phyloP scores from a whole-genome alignment of 2,113 vertebrate genomes.

The Gnathonemus longibarbis region DNA sequence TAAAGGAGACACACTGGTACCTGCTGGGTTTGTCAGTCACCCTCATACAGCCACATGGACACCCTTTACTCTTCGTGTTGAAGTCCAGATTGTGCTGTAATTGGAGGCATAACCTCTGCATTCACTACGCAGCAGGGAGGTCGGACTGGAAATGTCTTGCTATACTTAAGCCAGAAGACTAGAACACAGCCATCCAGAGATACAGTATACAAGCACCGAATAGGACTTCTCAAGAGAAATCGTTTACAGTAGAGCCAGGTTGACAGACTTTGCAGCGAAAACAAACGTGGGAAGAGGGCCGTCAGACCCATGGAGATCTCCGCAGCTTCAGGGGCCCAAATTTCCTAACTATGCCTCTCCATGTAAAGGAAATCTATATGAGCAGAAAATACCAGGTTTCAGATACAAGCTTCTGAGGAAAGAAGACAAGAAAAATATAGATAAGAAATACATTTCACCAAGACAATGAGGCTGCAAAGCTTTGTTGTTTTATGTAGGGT shows the following conservation, averaged over 20 bases:
- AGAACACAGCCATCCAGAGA: not conserved
- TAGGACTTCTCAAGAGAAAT: not conserved
- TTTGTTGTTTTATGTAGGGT: slow-evolving; percentile 7
- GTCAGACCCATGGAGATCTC: not conserved
- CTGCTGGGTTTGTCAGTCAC: not conserved
- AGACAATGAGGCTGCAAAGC: not conserved
- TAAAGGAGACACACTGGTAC: not conserved
- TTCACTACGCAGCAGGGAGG: not conserved
- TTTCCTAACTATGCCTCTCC: not conserved
- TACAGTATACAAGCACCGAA: not conserved
- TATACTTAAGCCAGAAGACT: not conserved
- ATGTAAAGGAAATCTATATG: not conserved
- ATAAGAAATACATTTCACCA: not conserved
- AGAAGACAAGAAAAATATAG: not conserved
- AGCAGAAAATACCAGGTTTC: not conserved
- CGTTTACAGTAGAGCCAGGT: not conserved
- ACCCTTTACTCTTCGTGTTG: not conserved
- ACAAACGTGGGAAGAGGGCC: too few species aligned
- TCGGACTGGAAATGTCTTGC: not conserved
- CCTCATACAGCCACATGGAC: not conserved
- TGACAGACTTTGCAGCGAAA: not conserved
- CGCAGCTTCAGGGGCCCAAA: not conserved
- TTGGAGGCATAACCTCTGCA: not conserved
- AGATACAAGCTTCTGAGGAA: not conserved
- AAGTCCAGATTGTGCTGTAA: not conserved